phyloP scores from a whole-genome alignment of 2,113 vertebrate genomes.

The Varanus salvator region DNA sequence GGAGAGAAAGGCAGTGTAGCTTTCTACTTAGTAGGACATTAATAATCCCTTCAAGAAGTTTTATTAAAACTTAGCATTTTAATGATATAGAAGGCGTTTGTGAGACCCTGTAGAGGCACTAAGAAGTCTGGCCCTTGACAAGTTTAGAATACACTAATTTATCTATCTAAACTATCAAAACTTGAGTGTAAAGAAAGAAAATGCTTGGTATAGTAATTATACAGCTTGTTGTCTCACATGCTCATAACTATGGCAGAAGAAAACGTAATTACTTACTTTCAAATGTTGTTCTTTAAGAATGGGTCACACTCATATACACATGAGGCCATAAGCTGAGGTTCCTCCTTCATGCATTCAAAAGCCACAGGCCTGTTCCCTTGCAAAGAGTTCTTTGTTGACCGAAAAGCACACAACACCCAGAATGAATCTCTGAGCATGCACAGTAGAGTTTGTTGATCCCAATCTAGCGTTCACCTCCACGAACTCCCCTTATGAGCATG shows the following conservation, averaged over 20 bases:
- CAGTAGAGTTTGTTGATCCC: too few species aligned
- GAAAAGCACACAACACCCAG: too few species aligned
- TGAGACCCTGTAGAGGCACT: not conserved
- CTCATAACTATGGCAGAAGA: not conserved
- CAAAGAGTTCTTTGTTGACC: too few species aligned
- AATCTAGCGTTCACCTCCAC: too few species aligned
- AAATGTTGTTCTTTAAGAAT: not conserved
- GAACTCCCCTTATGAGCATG: too few species aligned
- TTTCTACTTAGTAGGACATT: not conserved
- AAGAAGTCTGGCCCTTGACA: not conserved
- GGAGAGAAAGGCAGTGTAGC: not conserved
- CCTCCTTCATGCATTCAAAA: too few species aligned
- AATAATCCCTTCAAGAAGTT: slow-evolving; percentile 1
- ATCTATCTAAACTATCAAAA: not conserved
- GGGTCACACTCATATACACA: not conserved
- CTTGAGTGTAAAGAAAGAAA: not conserved
- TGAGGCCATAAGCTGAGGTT: too few species aligned
- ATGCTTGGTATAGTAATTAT: not conserved
- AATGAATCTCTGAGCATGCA: too few species aligned
- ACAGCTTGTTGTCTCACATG: too few species aligned
- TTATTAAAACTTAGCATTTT: not conserved
- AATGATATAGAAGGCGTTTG: not conserved
- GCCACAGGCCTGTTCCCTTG: too few species aligned
- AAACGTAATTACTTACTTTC: not conserved
- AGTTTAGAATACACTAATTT: not conserved